Base-by-base conservation (phyloP, 1,140 invertebrate species). In the Drosophila seguyi region DNA sequence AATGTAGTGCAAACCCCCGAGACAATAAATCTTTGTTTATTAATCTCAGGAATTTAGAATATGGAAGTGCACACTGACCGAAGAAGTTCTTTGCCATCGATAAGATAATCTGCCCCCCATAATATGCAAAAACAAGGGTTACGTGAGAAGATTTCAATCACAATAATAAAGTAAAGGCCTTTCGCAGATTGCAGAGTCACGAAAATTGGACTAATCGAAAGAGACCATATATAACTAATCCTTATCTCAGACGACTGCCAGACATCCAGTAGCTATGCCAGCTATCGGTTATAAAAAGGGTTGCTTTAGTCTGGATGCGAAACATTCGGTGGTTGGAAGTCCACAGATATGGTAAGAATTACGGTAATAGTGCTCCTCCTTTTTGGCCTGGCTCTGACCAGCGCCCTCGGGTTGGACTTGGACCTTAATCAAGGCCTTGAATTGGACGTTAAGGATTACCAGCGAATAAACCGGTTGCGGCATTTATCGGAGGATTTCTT, bases 281-380 rank as follows among this genome's bases (percentile, higher is more conserved):
- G 22, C 41, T 14, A 38, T 71, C 18, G 73, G 52, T 53, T 75
- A 75, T 75, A 75, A 75, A 75, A 75, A 39, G 72, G 44, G 22
- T 72, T 25, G 60, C 36, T 18, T 8, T 22, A 18, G 31, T 52
- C 18, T 34, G 20, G 45, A 75, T 39, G 39, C 4, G 0, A 66
- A 57, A 42, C 44, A 75, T 52, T 75, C 53, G 45, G 27, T 20
- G 16, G 29, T 38, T 25, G 11, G 3, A 44, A 36, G 45, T 42
- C 39, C 11, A 27, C 38, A 75, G 53, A 29, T 10, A 75, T 66
- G 73, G 52, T 27, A 16, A 65, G 39, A 52, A 38, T 75, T 20
- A 39, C 47, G 27, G 14, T 58, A 39, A 20, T 75, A 39, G 20
- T 58, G 27, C 14, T 66, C 13, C 20, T 75, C 34, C 7, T 75